A percentile compares a stretch with the other conserved stretches of the same genome.
phyloP scores from a whole-genome alignment of 2,888 invertebrate species.

The Saturnia japonica region DNA sequence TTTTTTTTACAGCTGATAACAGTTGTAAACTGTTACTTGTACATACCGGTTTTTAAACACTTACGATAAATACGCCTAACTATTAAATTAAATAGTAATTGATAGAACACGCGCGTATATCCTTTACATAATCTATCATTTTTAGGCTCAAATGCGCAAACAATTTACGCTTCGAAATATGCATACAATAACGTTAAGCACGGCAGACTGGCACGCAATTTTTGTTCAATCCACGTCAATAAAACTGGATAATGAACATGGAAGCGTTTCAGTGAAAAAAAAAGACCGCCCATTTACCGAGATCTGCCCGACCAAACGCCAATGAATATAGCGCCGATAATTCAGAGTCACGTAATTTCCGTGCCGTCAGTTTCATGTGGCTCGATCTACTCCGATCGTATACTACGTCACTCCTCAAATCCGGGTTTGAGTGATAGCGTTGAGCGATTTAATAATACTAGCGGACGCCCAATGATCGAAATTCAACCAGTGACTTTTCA shows the following conservation, averaged over 20 bases:
- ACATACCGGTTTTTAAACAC: no score
- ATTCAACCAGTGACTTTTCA: no score
- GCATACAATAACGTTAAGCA: constrained; percentile 2
- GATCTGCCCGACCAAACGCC: constrained; percentile 35
- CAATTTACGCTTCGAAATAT: neutral
- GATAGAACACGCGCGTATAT: no score
- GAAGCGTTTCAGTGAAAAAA: constrained; percentile 11
- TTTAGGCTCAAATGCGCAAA: neutral
- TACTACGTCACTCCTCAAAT: constrained; percentile 32
- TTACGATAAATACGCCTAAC: no score
- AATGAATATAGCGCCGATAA: constrained; percentile 45
- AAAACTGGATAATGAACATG: constrained; percentile 22
- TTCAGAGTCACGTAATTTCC: constrained; percentile 50
- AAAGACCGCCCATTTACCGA: neutral
- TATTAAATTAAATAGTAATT: no score
- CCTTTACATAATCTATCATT: no score
- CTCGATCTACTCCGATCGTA: constrained; percentile 40
- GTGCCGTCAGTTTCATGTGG: constrained; percentile 45
- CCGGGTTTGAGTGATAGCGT: constrained; percentile 25
- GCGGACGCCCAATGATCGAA: no score
- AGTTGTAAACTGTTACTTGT: no score
- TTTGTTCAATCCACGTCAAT: constrained; percentile 20
- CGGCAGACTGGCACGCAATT: constrained; percentile 9
- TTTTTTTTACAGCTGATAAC: no score
- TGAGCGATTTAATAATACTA: neutral